Percentiles rank a stretch among this genome's conserved stretches.
Conservation (phyloP, 2,888 invertebrate species). For the Lysandra bellargus region DNA sequence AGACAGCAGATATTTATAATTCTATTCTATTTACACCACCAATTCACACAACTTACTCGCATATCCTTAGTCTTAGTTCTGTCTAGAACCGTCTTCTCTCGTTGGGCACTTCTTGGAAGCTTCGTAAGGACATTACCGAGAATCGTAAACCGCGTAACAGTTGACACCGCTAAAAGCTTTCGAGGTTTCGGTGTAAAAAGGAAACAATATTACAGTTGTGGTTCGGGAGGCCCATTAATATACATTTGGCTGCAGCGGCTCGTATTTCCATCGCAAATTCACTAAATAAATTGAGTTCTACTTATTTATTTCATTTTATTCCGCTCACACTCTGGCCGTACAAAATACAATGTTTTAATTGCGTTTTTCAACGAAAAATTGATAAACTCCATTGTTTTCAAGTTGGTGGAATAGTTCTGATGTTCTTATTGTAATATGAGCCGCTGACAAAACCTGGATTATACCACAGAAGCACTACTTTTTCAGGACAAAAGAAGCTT, state of each 20-base stretch:
- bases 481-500: no score
- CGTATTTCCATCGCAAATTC: conserved; percentile 67
- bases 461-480: no score
- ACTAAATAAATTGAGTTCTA: conserved; percentile 65
- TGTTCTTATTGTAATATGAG: neutral
- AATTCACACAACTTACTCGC: neutral
- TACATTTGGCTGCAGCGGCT: conserved; percentile 65
- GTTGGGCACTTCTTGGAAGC: conserved; percentile 31
- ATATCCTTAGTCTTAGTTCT: neutral
- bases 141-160: conserved; percentile 67
- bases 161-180: conserved; percentile 71
- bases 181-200: conserved; percentile 68
- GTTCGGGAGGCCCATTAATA: conserved; percentile 73
- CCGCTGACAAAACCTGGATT: neutral
- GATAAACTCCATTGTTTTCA: neutral
- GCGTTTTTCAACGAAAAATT: neutral
- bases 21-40: neutral
- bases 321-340: conserved; percentile 36
- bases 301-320: conserved; percentile 47
- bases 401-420: neutral
- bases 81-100: neutral
- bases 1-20: neutral
- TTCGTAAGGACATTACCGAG: conserved; percentile 58
- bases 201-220: conserved; percentile 71
- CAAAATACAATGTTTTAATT: conserved; percentile 31